phyloP scores from a whole-genome alignment of 2,113 vertebrate genomes.

The Tragelaphus imberbis region DNA sequence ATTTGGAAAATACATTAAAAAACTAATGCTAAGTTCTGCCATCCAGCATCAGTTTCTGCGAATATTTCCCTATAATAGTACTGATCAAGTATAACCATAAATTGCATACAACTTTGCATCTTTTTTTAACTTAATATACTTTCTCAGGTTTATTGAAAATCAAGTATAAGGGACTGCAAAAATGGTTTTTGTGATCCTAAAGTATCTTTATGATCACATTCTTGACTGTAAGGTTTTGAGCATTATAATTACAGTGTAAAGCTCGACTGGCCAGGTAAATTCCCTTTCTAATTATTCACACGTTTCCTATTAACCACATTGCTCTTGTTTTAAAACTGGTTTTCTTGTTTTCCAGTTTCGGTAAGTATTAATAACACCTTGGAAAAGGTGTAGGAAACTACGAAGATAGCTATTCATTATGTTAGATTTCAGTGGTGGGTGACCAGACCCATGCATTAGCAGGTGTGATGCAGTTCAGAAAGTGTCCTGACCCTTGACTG shows the following conservation, averaged over 20 bases:
- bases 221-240: not conserved
- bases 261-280: not conserved
- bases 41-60: not conserved
- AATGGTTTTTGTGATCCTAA: not conserved
- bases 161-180: not conserved
- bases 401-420: not conserved
- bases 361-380: not conserved
- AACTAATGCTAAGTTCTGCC: not conserved
- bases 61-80: not conserved
- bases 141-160: not conserved
- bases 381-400: not conserved
- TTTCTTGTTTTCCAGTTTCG: not conserved
- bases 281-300: not conserved
- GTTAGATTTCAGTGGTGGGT: not conserved
- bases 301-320: not conserved
- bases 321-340: not conserved
- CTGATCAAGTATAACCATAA: not conserved
- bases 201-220: not conserved
- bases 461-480: not conserved
- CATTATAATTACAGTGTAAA: not conserved
- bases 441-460: not conserved
- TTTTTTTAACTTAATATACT: not conserved
- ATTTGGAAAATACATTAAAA: not conserved
- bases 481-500: not conserved
- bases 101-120: not conserved